A percentile compares a stretch with the other conserved stretches of the same genome.
phyloP scores from a whole-genome alignment of 2,113 vertebrate species.

The Cavia porcellus region DNA sequence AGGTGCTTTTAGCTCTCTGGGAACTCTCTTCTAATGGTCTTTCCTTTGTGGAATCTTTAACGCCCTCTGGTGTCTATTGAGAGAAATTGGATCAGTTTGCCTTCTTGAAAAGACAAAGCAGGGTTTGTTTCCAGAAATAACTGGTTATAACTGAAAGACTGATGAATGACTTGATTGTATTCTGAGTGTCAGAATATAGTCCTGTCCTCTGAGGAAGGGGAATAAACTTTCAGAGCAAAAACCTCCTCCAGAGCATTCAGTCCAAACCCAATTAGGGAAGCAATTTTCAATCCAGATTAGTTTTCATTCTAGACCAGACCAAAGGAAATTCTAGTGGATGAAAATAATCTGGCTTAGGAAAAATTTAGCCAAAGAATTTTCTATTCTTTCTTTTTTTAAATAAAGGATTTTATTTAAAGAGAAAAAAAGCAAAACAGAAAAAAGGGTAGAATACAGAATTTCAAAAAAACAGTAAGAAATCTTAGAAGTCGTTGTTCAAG shows the following conservation, averaged over 20 bases:
- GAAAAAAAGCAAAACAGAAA: too few relatives aligned
- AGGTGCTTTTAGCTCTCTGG: background rate
- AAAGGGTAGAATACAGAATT: too few relatives aligned
- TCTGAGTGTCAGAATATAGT: slow-evolving; percentile 72
- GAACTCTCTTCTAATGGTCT: slow-evolving; percentile 39
- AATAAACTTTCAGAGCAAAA: slow-evolving; percentile 73
- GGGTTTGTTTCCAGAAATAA: slow-evolving; percentile 75
- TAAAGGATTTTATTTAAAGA: too few relatives aligned
- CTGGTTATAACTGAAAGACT: slow-evolving; percentile 64
- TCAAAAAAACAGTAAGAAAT: too few relatives aligned
- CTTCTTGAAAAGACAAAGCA: slow-evolving; percentile 77
- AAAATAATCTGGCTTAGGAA: slow-evolving; percentile 26
- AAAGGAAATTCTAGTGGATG: slow-evolving; percentile 18
- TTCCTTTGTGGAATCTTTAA: slow-evolving; percentile 54
- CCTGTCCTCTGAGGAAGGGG: slow-evolving; percentile 65
- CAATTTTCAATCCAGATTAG: slow-evolving; percentile 48
- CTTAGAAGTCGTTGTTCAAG: too few relatives aligned
- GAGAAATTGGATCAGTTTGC: slow-evolving; percentile 69
- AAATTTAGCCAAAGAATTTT: slow-evolving; percentile 38
- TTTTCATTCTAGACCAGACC: slow-evolving; percentile 54
- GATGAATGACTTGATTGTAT: slow-evolving; percentile 75
- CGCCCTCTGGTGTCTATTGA: slow-evolving; percentile 74
- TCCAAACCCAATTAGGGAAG: slow-evolving; percentile 64
- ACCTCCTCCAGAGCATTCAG: slow-evolving; percentile 32
- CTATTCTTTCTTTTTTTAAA: too few relatives aligned